Base-by-base conservation (phyloP, 2,888 invertebrate genomes). In the Ectemnius lituratus region DNA sequence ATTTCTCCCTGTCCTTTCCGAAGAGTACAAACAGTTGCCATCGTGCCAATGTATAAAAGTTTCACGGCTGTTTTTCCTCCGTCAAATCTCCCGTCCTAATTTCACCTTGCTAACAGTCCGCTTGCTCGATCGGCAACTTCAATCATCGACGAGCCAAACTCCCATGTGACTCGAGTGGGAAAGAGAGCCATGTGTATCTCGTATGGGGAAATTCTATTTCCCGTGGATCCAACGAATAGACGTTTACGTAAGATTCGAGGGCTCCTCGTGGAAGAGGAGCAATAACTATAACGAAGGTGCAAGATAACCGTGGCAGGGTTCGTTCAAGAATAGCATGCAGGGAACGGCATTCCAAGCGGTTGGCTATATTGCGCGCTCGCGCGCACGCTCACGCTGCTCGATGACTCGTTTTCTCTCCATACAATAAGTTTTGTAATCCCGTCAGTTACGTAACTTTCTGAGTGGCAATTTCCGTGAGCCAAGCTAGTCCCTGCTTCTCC, bases 351-450 rank as follows among this genome's bases (percentile, higher is more conserved):
- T 69, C 14, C 59, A 52, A 60, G 61, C 65, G 66, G 57, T 20
- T 46, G 27, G 27, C 52, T 56, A 59, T 58, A 46, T 46, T 60
- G 56, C 37, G 70, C 69, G 60, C 60, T 58, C 52, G 1, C 23
- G 56, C 37, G 70, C 69, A 52, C 60, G 61, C 52, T 2, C 64
- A 47, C 58, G 57, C 45, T 11, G 69, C 16, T 64, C 77, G 77
- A 67, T 77, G 77, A 73, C 77, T 78, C 77, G 61, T 75, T 79
- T 78, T 75, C 72, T 69, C 64, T 60, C 65, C 70, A 64, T 75
- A 78, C 82, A 81, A 80, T 82, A 83, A 84, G 82, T 82, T 84
- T 79, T 70, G 82, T 82, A 85, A 84, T 85, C 73, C 77, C 74
- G 75, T 75, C 81, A 73, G 73, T 82, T 81, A 76, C 71, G 78